Conservation (phyloP, 1,140 invertebrate genomes). For the Archegozetes longisetosus region DNA sequence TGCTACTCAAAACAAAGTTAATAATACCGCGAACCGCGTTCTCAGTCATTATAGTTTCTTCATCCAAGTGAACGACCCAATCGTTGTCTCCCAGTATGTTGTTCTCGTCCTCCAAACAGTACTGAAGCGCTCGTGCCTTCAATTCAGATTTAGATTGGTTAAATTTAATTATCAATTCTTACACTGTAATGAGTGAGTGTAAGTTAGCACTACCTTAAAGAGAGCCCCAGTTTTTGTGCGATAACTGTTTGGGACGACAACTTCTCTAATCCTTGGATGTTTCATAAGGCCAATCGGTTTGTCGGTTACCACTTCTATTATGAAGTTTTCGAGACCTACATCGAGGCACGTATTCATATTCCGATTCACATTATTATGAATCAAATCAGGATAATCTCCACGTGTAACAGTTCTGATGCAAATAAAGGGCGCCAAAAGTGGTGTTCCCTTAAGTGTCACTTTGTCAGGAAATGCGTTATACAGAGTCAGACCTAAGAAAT, state of each 20-base stretch:
- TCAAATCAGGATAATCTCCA: constrained; percentile 82
- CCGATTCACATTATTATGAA: constrained; percentile 64
- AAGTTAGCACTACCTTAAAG: constrained; percentile 48
- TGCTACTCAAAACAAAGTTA: constrained; percentile 88
- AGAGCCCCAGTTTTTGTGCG: constrained; percentile 73
- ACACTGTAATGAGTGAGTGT: neutral
- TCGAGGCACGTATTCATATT: constrained; percentile 80
- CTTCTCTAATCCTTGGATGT: constrained; percentile 52
- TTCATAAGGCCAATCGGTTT: constrained; percentile 51
- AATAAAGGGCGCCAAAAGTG: constrained; percentile 79
- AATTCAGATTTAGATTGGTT: neutral
- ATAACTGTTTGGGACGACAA: constrained; percentile 71
- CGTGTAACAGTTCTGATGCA: constrained; percentile 88
- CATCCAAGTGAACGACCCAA: constrained; percentile 95
- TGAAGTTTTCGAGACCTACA: constrained; percentile 84
- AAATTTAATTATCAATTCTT: neutral
- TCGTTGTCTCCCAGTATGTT: constrained; percentile 74
- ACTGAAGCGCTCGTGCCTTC: constrained; percentile 72
- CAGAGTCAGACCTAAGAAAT: constrained; percentile 71
- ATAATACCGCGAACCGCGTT: constrained; percentile 75
- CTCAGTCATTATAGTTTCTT: constrained; percentile 87
- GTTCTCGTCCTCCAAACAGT: constrained; percentile 78
- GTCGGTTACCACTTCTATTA: constrained; percentile 93
- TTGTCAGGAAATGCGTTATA: constrained; percentile 92
- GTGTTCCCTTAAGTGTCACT: constrained; percentile 71